A percentile compares a stretch with the other conserved stretches of the same genome.
Evolutionary conservation across 2,888 invertebrate genomes (phyloP).

Genomic region (Hirudinaria manillensis): DNA sequence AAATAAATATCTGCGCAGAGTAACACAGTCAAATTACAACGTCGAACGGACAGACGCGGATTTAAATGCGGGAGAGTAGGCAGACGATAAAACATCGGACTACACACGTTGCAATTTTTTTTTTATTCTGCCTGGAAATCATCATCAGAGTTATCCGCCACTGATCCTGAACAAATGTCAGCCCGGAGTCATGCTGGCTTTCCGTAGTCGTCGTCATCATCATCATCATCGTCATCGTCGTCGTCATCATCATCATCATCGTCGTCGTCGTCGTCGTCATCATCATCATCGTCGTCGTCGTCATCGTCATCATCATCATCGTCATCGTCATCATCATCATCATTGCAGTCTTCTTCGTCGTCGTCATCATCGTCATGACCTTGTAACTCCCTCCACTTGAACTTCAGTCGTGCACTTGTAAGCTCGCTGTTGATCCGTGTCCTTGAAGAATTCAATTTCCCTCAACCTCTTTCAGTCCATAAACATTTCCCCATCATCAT

Average conservation of each 20-base stretch:
- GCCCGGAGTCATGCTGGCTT: neutral
- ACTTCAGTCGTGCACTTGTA: neutral
- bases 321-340: slow-evolving; percentile 19
- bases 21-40: neutral
- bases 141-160: neutral
- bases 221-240: neutral
- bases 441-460: neutral
- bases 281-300: slow-evolving; percentile 16
- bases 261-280: slow-evolving; percentile 5
- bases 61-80: neutral
- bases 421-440: neutral
- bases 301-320: slow-evolving; percentile 5
- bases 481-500: neutral
- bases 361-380: slow-evolving; percentile 17
- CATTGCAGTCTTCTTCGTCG: slow-evolving; percentile 10
- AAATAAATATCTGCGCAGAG: too few species aligned
- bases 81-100: neutral
- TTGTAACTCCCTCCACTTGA: neutral
- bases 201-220: neutral
- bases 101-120: neutral
- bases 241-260: neutral
- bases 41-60: neutral
- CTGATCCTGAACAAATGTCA: too few species aligned
- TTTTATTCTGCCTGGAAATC: neutral
- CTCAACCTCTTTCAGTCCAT: neutral